These are phyloP conservation scores for Phrynosoma blainvillii DNA, from an alignment of 2,113 vertebrate genomes.

Conservation along the genomic window DNA sequence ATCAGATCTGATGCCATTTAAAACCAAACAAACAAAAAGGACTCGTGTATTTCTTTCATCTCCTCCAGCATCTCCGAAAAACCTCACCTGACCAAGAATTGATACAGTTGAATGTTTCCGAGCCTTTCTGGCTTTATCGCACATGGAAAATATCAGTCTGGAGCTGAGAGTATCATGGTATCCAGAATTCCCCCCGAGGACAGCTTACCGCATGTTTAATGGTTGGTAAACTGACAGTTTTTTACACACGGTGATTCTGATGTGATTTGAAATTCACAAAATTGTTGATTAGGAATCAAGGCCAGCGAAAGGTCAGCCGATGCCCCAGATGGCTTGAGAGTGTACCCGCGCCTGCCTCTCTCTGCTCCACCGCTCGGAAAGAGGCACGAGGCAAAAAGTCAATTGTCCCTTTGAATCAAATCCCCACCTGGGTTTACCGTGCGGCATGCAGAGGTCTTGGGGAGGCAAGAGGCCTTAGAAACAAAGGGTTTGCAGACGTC, in stretches of 20 bases:
- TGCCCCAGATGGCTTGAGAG: background rate
- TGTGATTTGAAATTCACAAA: constrained; percentile 33
- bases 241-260: constrained; percentile 34
- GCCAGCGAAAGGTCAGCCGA: constrained; percentile 42
- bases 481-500: background rate
- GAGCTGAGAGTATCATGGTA: background rate
- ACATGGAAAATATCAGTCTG: background rate
- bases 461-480: background rate
- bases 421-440: constrained; percentile 30
- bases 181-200: constrained; percentile 4
- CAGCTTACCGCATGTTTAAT: constrained; percentile 32
- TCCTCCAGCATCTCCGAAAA: background rate
- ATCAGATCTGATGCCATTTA: background rate
- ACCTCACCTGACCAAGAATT: background rate
- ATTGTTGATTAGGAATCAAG: constrained; percentile 42
- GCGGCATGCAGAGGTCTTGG: background rate
- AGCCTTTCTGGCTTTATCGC: background rate
- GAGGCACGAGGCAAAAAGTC: constrained; percentile 25
- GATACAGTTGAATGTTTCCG: background rate
- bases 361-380: background rate
- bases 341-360: background rate
- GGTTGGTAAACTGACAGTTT: constrained; percentile 37
- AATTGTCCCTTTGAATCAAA: constrained; percentile 41
- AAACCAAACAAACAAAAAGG: background rate
- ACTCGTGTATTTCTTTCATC: background rate